These are phyloP conservation scores for Samia ricini DNA, from an alignment of 1,140 invertebrate species.

Conservation along the genomic window DNA sequence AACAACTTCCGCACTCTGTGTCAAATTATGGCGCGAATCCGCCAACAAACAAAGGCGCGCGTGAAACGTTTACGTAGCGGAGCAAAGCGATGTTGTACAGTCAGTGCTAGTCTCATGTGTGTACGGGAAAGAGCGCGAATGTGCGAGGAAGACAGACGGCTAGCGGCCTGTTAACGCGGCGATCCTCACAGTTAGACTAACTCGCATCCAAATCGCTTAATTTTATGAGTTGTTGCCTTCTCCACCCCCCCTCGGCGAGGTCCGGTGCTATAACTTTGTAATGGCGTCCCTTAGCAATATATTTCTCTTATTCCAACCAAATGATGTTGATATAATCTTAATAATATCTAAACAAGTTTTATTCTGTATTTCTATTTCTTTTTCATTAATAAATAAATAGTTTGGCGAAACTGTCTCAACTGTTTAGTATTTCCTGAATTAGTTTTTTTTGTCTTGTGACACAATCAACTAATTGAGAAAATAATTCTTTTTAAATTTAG, in stretches of 20 bases:
- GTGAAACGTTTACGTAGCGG: slow-evolving; percentile 2
- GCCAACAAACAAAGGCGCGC: slow-evolving; percentile 22
- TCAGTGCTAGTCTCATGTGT: not conserved
- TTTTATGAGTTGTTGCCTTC: slow-evolving; percentile 79
- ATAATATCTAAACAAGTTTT: too few species aligned
- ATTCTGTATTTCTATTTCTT: too few species aligned
- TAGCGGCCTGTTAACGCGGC: slow-evolving; percentile 62
- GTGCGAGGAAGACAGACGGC: slow-evolving; percentile 49
- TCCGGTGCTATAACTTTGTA: slow-evolving; percentile 44
- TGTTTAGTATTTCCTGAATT: too few species aligned
- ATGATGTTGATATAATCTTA: too few species aligned
- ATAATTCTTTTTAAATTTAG: too few species aligned
- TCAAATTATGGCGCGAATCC: not conserved
- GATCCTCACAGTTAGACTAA: slow-evolving; percentile 75
- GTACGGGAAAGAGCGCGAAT: slow-evolving; percentile 19
- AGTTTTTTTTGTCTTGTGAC: too few species aligned
- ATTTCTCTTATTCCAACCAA: slow-evolving; percentile 8
- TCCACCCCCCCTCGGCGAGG: slow-evolving; percentile 58
- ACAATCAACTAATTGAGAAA: too few species aligned
- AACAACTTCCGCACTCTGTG: not conserved
- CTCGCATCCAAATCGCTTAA: slow-evolving; percentile 78
- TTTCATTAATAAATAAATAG: too few species aligned
- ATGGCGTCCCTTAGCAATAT: slow-evolving; percentile 26
- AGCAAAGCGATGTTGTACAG: not conserved
- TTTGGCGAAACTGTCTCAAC: too few species aligned